These are phyloP conservation scores for Amia ocellicauda DNA, from an alignment of 2,113 vertebrate genomes.

Conservation along the genomic window DNA sequence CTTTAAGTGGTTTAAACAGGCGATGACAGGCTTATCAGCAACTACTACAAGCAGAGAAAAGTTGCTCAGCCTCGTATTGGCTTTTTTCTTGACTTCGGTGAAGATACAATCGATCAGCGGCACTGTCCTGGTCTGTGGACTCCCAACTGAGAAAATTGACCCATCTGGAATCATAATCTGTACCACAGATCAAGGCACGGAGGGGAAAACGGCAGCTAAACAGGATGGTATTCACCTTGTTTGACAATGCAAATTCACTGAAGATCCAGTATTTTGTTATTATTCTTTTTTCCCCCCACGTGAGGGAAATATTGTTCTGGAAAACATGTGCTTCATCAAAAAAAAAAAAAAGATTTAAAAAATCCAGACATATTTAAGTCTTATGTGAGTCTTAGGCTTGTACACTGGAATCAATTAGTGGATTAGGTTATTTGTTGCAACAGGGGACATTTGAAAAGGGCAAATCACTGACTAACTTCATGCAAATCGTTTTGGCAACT, in stretches of 20 bases:
- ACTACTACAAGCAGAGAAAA: neutral
- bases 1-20: neutral
- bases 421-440: too few species aligned
- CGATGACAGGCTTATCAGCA: neutral
- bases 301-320: too few species aligned
- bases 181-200: neutral
- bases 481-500: too few species aligned
- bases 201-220: neutral
- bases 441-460: too few species aligned
- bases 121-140: neutral
- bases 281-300: too few species aligned
- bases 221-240: neutral
- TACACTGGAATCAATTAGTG: too few species aligned
- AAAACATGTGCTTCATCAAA: too few species aligned
- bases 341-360: neutral
- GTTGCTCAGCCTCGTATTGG: neutral
- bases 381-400: too few species aligned
- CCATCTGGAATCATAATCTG: neutral
- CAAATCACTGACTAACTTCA: too few species aligned
- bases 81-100: neutral
- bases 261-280: neutral
- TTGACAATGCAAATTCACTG: neutral
- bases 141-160: neutral
- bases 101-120: constrained; percentile 9
- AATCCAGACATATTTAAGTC: too few species aligned